Percentiles rank a stretch among this genome's conserved stretches.
Evolutionary conservation across 2,797 vertebrate genomes (phyloP).

Genomic region (Decapterus maruadsi): DNA sequence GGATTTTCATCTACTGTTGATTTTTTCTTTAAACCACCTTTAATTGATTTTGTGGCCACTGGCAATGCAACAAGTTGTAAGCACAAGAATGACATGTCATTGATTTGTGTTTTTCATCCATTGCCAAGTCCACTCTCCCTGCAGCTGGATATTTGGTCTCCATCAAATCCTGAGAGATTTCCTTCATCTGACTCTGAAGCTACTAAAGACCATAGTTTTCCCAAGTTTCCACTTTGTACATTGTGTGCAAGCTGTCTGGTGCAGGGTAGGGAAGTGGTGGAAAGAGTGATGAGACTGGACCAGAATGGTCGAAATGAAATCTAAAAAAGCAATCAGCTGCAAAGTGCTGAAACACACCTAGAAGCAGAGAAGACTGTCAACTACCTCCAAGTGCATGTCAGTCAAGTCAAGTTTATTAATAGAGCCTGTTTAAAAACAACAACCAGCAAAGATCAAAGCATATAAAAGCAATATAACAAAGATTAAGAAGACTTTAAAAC

Average conservation of each 20-base stretch:
- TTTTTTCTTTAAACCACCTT: too few species aligned
- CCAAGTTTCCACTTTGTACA: neutral
- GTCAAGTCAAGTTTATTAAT: too few species aligned
- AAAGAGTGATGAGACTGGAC: neutral
- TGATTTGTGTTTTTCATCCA: neutral
- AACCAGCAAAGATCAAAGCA: too few species aligned
- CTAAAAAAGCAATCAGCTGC: neutral
- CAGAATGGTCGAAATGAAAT: neutral
- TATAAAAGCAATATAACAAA: too few species aligned
- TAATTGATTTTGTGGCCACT: too few species aligned
- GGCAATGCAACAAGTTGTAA: too few species aligned
- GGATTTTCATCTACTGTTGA: too few species aligned
- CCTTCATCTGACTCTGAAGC: neutral
- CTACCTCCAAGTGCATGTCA: neutral
- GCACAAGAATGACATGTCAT: too few species aligned
- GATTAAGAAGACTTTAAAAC: too few species aligned
- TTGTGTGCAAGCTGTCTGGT: neutral
- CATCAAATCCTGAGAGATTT: neutral
- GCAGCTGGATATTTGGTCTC: neutral
- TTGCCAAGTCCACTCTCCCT: neutral
- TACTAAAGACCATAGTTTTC: neutral
- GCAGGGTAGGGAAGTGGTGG: neutral
- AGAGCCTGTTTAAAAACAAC: too few species aligned
- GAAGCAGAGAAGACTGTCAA: neutral
- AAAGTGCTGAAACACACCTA: neutral